Base-by-base conservation (phyloP, 64 coral and sea anemone genomes). In the Montipora foliosa region DNA sequence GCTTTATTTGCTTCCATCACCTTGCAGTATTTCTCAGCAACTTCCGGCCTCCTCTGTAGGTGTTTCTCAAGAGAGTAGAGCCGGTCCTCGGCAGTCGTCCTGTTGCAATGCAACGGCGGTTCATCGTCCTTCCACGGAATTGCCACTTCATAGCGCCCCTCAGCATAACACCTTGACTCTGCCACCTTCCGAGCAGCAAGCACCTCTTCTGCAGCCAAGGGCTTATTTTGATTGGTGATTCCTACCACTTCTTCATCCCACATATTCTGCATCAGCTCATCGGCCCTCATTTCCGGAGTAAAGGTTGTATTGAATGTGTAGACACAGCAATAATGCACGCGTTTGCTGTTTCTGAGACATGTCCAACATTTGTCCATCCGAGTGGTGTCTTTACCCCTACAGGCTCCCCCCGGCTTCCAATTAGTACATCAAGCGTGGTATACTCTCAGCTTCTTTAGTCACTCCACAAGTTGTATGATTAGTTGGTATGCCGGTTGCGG, bases 231-330 rank as follows among this genome's bases (percentile, higher is more conserved):
- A n/a, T 73, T 77, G n/a, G 20, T 55, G 10, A 91, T 49, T 17
- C 89, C 95, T 3, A 94, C 48, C 44, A 64, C 71, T 8, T 94
- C 88, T 25, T 89, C 89, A 22, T 94, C 95, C 95, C 92, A 97
- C 8, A 97, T 89, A 47, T 82, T 94, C 47, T 53, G 69, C 85
- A 95, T 69, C 45, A 85, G 47, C 6, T 96, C 82, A 87, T 92
- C 58, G 4, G 80, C 74, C 19, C 79, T 15, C 16, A 55, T 21
- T 61, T 80, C 78, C 13, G 75, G 50, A 5, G 78, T 89, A 74
- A 74, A 15, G 21, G 12, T 57, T 17, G 51, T 59, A 15, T 76
- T 86, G n/a, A 73, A 71, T 4, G 89, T 77, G 59, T 72, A 17
- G 17, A 47, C 58, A 14, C 49, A 62, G 25, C 77, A 17, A n/a